Percentiles rank a stretch among this genome's conserved stretches.
Conservation (phyloP, 2,113 vertebrate species). For the Alaudala cheleensis region DNA sequence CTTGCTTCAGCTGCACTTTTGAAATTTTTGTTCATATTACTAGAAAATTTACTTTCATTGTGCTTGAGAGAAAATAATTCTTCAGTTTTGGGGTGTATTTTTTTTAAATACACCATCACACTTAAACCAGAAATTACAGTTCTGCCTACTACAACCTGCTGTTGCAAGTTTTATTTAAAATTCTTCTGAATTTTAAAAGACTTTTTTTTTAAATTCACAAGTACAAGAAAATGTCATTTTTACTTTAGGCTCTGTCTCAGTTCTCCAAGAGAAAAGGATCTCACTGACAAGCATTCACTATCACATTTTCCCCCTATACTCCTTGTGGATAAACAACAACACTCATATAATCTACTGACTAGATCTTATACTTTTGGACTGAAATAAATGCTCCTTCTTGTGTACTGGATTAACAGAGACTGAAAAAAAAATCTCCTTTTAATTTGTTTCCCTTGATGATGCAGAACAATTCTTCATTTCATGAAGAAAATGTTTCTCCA, state of each 20-base stretch:
- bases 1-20: neutral
- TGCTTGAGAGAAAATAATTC: neutral
- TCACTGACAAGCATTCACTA: neutral
- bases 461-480: conserved; percentile 30
- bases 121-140: neutral
- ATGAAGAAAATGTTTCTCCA: conserved; percentile 23
- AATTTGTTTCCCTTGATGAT: neutral
- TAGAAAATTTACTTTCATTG: neutral
- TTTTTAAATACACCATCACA: neutral
- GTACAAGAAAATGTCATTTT: neutral
- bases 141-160: conserved; percentile 10
- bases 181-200: neutral
- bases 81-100: neutral
- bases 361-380: conserved; percentile 4
- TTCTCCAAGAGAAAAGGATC: neutral
- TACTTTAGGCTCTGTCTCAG: neutral
- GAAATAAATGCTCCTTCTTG: conserved; percentile 44
- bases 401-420: neutral
- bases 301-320: neutral
- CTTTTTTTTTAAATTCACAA: neutral
- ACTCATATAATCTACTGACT: neutral
- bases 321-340: neutral
- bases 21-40: neutral
- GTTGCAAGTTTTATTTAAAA: neutral
- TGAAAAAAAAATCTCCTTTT: neutral